These are phyloP conservation scores for Euplagia quadripunctaria DNA, from an alignment of 2,888 invertebrate genomes.

Conservation along the genomic window DNA sequence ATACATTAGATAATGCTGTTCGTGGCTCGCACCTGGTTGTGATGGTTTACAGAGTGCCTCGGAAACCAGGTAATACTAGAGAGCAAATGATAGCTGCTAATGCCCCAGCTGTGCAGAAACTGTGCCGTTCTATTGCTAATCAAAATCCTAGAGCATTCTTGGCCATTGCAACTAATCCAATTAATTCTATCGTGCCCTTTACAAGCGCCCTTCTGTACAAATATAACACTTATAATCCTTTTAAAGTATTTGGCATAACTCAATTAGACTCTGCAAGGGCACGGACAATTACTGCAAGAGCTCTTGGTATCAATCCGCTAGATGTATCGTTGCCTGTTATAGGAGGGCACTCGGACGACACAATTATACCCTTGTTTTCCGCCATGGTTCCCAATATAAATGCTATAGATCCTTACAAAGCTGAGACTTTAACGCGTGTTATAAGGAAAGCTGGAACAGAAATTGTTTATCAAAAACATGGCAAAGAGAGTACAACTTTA, in stretches of 20 bases:
- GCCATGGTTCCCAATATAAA: slow-evolving; percentile 60
- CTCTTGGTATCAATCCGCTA: slow-evolving; percentile 59
- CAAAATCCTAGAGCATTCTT: slow-evolving; percentile 68
- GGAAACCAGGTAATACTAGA: slow-evolving; percentile 57
- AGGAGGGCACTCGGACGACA: slow-evolving; percentile 75
- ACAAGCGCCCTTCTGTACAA: slow-evolving; percentile 64
- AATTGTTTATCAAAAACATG: slow-evolving; percentile 65
- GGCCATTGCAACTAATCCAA: slow-evolving; percentile 70
- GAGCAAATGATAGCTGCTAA: slow-evolving; percentile 69
- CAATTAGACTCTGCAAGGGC: slow-evolving; percentile 69
- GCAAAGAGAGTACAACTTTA: slow-evolving; percentile 62
- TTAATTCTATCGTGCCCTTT: slow-evolving; percentile 73
- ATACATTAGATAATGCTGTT: slow-evolving; percentile 57
- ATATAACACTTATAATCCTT: slow-evolving; percentile 68
- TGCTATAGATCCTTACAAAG: slow-evolving; percentile 56
- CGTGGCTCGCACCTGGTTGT: slow-evolving; percentile 63
- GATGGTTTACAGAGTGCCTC: slow-evolving; percentile 62
- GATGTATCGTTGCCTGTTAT: slow-evolving; percentile 68
- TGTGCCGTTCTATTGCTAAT: slow-evolving; percentile 65
- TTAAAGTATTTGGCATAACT: slow-evolving; percentile 72
- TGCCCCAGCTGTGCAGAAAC: slow-evolving; percentile 61
- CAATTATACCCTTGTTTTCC: slow-evolving; percentile 74
- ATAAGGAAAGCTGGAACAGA: slow-evolving; percentile 69
- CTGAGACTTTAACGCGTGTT: slow-evolving; percentile 66
- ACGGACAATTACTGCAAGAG: slow-evolving; percentile 58